A percentile compares a stretch with the other conserved stretches of the same genome.
Conservation (phyloP, 2,113 vertebrate genomes). For the Crypturellus undulatus region DNA sequence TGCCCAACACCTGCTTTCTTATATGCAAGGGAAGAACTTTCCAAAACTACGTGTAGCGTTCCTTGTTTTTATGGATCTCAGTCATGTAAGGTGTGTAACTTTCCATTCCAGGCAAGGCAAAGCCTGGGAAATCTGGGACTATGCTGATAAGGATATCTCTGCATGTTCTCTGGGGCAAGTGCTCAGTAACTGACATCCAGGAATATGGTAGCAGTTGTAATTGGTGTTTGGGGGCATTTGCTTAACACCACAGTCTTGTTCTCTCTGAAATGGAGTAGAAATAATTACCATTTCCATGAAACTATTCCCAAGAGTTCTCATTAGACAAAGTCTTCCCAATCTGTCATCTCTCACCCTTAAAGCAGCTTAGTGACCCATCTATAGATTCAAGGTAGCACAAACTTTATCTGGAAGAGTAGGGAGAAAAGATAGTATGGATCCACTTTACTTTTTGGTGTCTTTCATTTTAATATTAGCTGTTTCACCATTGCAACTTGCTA, state of each 20-base stretch:
- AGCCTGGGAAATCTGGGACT: neutral
- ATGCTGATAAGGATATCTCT: neutral
- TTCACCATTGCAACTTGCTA: rapidly evolving
- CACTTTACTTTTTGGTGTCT: neutral
- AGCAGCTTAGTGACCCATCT: rapidly evolving
- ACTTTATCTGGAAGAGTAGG: neutral
- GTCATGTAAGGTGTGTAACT: neutral
- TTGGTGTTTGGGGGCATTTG: neutral
- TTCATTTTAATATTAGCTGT: neutral
- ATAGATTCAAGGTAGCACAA: neutral
- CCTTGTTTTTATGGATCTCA: neutral
- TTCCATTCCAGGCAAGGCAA: neutral
- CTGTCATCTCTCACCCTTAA: neutral
- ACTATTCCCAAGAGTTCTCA: rapidly evolving
- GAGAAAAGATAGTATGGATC: neutral
- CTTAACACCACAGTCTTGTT: rapidly evolving
- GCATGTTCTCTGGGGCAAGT: neutral
- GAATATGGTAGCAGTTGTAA: rapidly evolving
- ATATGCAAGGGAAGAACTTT: constrained; percentile 39
- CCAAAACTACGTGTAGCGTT: neutral
- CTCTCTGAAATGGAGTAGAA: neutral
- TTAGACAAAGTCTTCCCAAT: neutral
- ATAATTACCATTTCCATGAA: neutral
- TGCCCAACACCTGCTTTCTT: constrained; percentile 1
- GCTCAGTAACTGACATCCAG: neutral